A percentile compares a stretch with the other conserved stretches of the same genome.
Evolutionary conservation across 2,113 vertebrate genomes (phyloP).

Genomic region (Chelonoidis abingdonii): DNA sequence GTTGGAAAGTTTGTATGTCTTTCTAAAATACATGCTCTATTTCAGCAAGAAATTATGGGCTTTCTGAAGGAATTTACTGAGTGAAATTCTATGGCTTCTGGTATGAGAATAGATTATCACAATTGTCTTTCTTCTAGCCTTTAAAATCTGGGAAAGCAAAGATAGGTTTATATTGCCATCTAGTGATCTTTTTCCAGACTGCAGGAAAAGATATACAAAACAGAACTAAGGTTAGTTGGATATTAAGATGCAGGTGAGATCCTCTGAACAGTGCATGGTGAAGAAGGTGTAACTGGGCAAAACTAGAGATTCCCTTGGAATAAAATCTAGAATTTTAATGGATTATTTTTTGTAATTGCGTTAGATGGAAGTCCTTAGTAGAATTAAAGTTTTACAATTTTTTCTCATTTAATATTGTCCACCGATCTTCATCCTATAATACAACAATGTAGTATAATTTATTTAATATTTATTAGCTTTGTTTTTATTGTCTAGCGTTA

Average conservation of each 20-base stretch:
- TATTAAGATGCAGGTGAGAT: neutral
- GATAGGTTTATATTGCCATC: conserved; percentile 35
- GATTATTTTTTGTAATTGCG: neutral
- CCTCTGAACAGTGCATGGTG: neutral
- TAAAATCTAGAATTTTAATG: neutral
- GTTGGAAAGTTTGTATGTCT: neutral
- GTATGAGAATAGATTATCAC: neutral
- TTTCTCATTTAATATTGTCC: neutral
- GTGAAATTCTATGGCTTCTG: neutral
- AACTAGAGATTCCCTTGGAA: neutral
- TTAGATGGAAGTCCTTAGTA: neutral
- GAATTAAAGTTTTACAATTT: neutral
- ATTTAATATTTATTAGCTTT: neutral
- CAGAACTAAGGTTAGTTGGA: neutral
- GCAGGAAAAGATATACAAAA: neutral
- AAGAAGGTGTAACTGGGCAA: neutral
- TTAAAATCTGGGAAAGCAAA: neutral
- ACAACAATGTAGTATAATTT: neutral
- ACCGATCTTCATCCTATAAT: neutral
- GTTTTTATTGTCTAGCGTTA: neutral
- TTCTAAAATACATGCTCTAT: neutral
- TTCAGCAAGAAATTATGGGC: neutral
- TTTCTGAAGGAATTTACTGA: neutral
- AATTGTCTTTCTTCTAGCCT: neutral
- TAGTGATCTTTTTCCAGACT: conserved; percentile 30